phyloP scores from a whole-genome alignment of 1,140 invertebrate genomes.

The Mamestra configurata region DNA sequence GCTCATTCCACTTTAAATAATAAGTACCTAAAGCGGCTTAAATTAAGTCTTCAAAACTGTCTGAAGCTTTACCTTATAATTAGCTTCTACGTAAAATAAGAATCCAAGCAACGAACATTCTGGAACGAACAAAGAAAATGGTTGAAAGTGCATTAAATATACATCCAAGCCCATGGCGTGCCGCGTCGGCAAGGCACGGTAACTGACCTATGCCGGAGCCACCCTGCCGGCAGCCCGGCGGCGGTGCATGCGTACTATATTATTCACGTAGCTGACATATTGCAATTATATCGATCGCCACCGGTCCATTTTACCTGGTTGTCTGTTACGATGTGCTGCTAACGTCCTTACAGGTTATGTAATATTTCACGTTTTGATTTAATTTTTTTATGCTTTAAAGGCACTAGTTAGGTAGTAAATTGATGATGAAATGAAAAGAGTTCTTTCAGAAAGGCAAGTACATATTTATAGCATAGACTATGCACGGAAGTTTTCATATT shows the following conservation, averaged over 20 bases:
- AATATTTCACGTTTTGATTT: neutral
- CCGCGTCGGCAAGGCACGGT: constrained; percentile 54
- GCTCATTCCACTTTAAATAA: constrained; percentile 9
- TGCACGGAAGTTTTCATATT: constrained; percentile 14
- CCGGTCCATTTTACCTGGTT: constrained; percentile 31
- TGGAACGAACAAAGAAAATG: constrained; percentile 35
- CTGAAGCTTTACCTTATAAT: neutral
- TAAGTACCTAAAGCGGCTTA: constrained; percentile 6
- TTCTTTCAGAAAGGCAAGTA: neutral
- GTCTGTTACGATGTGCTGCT: neutral
- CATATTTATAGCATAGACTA: neutral
- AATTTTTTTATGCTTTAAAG: neutral
- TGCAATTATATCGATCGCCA: constrained; percentile 73
- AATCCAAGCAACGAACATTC: neutral
- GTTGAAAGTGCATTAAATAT: constrained; percentile 37
- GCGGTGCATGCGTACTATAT: constrained; percentile 74
- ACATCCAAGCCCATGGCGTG: constrained; percentile 26
- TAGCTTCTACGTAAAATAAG: neutral
- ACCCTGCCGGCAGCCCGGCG: constrained; percentile 31
- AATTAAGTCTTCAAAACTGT: constrained; percentile 5
- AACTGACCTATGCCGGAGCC: constrained; percentile 77
- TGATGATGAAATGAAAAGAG: neutral
- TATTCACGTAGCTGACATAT: constrained; percentile 64
- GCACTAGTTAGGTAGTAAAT: neutral
- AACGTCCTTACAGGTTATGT: neutral